Evolutionary conservation across 2,888 invertebrate genomes (phyloP).

Genomic region (Hydriomena furcata): DNA sequence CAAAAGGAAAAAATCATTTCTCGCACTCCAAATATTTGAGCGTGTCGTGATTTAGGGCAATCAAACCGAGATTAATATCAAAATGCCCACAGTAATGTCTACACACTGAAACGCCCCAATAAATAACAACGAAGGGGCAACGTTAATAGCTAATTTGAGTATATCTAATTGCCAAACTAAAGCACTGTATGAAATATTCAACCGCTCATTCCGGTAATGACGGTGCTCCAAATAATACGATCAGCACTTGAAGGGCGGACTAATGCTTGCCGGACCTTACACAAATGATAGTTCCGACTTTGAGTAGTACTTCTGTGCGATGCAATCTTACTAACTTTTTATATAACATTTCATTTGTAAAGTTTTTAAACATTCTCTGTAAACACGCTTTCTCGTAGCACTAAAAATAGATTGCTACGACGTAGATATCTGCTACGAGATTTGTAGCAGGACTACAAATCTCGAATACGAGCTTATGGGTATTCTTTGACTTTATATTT

Average conservation of each 20-base stretch:
- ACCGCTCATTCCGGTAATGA: constrained; percentile 32
- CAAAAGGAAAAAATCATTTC: constrained; percentile 16
- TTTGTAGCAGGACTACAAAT: constrained; percentile 4
- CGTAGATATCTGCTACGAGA: constrained; percentile 12
- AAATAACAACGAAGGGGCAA: constrained; percentile 34
- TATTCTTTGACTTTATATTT: background rate
- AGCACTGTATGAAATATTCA: constrained; percentile 38
- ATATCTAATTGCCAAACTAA: constrained; percentile 40
- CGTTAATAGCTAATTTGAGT: constrained; percentile 36
- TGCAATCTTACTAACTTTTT: constrained; percentile 14
- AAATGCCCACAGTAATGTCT: constrained; percentile 36
- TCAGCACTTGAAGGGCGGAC: constrained; percentile 19
- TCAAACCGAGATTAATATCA: constrained; percentile 39
- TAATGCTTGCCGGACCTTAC: constrained; percentile 22
- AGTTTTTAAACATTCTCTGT: background rate
- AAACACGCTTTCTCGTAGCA: too few species aligned
- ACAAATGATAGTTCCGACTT: constrained; percentile 25
- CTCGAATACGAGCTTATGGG: background rate
- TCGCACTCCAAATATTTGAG: constrained; percentile 20
- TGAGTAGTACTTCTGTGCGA: background rate
- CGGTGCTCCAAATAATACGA: constrained; percentile 19
- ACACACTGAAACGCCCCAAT: constrained; percentile 27
- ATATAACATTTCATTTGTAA: constrained; percentile 12
- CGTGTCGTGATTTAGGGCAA: constrained; percentile 33
- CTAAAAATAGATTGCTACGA: constrained; percentile 11